Percentiles rank a stretch among this genome's conserved stretches.
Conservation (phyloP, 2,888 invertebrate genomes). For the Dermolepida albohirtum region DNA sequence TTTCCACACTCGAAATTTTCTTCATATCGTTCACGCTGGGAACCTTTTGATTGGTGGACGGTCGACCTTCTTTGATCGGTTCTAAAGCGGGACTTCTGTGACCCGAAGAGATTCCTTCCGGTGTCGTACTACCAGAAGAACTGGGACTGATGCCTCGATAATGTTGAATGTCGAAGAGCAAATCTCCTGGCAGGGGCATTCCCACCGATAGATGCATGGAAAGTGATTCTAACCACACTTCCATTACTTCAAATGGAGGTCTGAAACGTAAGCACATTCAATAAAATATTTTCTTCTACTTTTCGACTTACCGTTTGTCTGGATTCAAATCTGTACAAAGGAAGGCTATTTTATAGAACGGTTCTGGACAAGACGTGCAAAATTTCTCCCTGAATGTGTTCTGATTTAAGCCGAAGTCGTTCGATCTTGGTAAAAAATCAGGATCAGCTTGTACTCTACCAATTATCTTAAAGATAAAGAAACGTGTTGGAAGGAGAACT, state of each 20-base stretch:
- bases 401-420: conserved; percentile 93
- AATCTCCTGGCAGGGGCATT: conserved; percentile 73
- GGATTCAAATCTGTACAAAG: conserved; percentile 92
- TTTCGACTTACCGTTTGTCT: conserved; percentile 76
- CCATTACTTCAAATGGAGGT: conserved; percentile 90
- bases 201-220: conserved; percentile 78
- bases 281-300: not conserved
- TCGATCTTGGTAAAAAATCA: conserved; percentile 89
- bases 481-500: not conserved
- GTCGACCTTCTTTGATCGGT: conserved; percentile 69
- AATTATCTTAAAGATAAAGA: conserved; percentile 76
- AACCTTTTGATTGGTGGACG: conserved; percentile 47
- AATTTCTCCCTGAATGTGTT: conserved; percentile 87
- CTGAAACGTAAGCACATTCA: conserved; percentile 64
- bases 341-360: conserved; percentile 90
- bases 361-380: conserved; percentile 85
- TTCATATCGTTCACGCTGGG: conserved; percentile 42
- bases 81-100: conserved; percentile 66
- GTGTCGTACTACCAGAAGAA: conserved; percentile 72
- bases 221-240: conserved; percentile 88
- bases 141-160: conserved; percentile 73
- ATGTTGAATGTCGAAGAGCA: conserved; percentile 81
- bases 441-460: conserved; percentile 96
- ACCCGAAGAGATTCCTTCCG: conserved; percentile 67
- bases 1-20: conserved; percentile 52